phyloP scores from a whole-genome alignment of 2,888 invertebrate genomes.

The Cephonodes hylas region DNA sequence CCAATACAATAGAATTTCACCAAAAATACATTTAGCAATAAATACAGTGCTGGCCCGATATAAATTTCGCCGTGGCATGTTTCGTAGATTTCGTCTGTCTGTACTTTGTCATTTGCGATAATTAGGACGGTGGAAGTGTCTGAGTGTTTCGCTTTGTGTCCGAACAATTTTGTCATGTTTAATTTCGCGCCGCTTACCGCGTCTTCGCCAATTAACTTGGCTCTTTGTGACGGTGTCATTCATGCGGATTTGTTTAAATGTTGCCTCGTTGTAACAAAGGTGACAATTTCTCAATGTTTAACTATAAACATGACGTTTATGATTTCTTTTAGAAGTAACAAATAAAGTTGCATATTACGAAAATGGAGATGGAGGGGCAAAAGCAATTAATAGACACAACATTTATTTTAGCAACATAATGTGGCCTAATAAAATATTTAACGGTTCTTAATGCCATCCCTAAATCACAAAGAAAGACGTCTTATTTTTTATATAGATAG shows the following conservation, averaged over 20 bases:
- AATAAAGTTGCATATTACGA: too few relatives aligned
- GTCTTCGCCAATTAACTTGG: conserved; percentile 31
- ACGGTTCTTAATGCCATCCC: too few relatives aligned
- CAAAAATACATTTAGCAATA: conserved; percentile 28
- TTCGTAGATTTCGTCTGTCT: conserved; percentile 40
- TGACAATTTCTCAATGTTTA: background rate
- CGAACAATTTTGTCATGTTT: conserved; percentile 66
- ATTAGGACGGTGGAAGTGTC: conserved; percentile 60
- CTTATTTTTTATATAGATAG: too few relatives aligned
- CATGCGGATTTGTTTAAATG: conserved; percentile 5
- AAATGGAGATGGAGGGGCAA: too few relatives aligned
- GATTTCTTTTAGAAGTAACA: too few relatives aligned
- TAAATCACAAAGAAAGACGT: too few relatives aligned
- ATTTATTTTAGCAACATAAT: too few relatives aligned
- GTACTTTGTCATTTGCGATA: conserved; percentile 63
- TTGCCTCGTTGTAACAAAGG: background rate
- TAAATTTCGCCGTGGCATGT: conserved; percentile 38
- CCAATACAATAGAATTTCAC: conserved; percentile 26
- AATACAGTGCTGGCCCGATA: conserved; percentile 36
- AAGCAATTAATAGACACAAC: too few relatives aligned
- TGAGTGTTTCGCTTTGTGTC: conserved; percentile 60
- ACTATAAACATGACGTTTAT: too few relatives aligned
- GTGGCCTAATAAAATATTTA: too few relatives aligned
- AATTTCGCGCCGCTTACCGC: conserved; percentile 57
- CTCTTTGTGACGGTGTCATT: conserved; percentile 18